These are phyloP conservation scores for Falco punctatus DNA, from an alignment of 2,113 vertebrate species.

Conservation along the genomic window DNA sequence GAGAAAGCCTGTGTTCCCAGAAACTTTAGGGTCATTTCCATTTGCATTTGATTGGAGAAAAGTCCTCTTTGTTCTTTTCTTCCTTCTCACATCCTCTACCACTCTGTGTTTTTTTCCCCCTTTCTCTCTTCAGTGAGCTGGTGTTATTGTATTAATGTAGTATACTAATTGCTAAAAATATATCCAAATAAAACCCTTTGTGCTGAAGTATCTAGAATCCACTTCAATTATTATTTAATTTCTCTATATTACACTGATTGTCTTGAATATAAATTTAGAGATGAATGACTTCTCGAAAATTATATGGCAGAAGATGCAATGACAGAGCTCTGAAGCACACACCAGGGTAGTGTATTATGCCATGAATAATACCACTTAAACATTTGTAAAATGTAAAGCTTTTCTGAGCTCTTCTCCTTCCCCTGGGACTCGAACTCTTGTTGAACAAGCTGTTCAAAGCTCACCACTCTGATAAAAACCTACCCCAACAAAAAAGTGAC, in stretches of 20 bases:
- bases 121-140: slow-evolving; percentile 41
- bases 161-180: slow-evolving; percentile 70
- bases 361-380: slow-evolving; percentile 40
- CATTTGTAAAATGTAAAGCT: slow-evolving; percentile 20
- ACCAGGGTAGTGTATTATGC: not conserved
- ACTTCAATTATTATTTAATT: slow-evolving; percentile 74
- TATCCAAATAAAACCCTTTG: slow-evolving; percentile 57
- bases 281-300: slow-evolving; percentile 39
- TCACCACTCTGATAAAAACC: not conserved
- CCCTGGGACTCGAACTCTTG: slow-evolving; percentile 8
- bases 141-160: slow-evolving; percentile 58
- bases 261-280: slow-evolving; percentile 49
- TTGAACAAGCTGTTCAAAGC: slow-evolving; percentile 43
- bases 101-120: not conserved
- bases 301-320: slow-evolving; percentile 26
- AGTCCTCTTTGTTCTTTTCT: slow-evolving; percentile 73
- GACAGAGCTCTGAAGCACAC: slow-evolving; percentile 1
- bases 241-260: slow-evolving; percentile 48
- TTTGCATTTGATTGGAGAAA: slow-evolving; percentile 77
- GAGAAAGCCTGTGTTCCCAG: slow-evolving; percentile 71
- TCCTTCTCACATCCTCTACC: slow-evolving; percentile 53
- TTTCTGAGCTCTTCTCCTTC: slow-evolving; percentile 7
- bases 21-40: slow-evolving; percentile 77
- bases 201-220: slow-evolving; percentile 61
- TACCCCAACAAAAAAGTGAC: slow-evolving; percentile 5